phyloP scores from a whole-genome alignment of 2,113 vertebrate species.

The Gadus chalcogrammus region DNA sequence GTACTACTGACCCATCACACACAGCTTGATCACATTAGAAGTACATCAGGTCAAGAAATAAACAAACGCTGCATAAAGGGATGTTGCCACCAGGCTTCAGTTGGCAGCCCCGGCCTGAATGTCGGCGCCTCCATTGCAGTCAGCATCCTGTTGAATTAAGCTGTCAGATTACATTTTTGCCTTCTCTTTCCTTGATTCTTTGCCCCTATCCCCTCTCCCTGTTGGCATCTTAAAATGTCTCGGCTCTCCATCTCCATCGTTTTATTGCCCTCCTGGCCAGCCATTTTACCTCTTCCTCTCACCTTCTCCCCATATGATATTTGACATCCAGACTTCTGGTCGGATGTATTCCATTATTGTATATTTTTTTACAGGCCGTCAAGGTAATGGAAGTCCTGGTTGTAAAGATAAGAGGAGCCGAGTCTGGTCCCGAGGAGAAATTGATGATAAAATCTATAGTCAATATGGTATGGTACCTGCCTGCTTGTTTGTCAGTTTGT shows the following conservation, averaged over 20 bases:
- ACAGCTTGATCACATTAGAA: too few relatives aligned
- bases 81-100: constrained; percentile 32
- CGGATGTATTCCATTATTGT: constrained; percentile 52
- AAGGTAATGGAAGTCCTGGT: constrained; percentile 96
- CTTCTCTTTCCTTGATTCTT: neutral
- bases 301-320: neutral
- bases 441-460: constrained; percentile 96
- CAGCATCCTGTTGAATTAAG: constrained; percentile 21
- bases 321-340: neutral
- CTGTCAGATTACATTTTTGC: constrained; percentile 29
- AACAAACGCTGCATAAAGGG: constrained; percentile 19
- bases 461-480: constrained; percentile 84
- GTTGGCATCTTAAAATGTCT: neutral
- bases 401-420: constrained; percentile 94
- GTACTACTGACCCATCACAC: too few relatives aligned
- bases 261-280: too few relatives aligned
- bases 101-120: constrained; percentile 1
- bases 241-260: neutral
- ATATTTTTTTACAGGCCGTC: constrained; percentile 84
- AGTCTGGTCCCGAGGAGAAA: constrained; percentile 83
- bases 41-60: too few relatives aligned
- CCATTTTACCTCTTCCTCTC: neutral
- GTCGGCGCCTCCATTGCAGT: neutral
- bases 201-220: neutral
- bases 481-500: constrained; percentile 35